phyloP scores from a whole-genome alignment of 2,113 vertebrate species.

The Proteles cristata region DNA sequence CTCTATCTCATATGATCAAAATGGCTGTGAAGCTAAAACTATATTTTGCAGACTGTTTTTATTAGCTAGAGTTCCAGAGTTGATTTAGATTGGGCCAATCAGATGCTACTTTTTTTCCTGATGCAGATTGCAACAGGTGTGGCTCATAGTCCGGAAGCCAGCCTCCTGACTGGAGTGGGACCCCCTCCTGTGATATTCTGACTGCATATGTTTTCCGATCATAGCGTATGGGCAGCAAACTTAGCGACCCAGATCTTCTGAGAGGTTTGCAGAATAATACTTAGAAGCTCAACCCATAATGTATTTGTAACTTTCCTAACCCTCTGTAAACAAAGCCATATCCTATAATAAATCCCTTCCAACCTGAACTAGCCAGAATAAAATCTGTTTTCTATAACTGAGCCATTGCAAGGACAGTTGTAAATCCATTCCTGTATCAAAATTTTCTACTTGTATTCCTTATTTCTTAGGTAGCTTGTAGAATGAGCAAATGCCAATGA shows the following conservation, averaged over 20 bases:
- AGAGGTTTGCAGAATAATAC: neutral
- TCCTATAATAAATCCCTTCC: neutral
- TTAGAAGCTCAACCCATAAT: neutral
- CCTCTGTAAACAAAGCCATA: neutral
- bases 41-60: neutral
- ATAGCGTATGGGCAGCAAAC: fast-evolving
- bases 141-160: fast-evolving
- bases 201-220: neutral
- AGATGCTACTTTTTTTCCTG: neutral
- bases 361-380: neutral
- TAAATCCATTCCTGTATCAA: neutral
- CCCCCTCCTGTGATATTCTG: neutral
- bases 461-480: neutral
- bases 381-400: neutral
- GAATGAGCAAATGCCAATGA: neutral
- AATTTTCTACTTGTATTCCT: neutral
- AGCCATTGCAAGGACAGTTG: neutral
- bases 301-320: neutral
- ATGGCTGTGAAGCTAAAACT: neutral
- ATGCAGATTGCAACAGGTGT: neutral
- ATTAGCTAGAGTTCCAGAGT: neutral
- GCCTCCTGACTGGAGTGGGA: neutral
- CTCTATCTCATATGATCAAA: neutral
- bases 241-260: neutral
- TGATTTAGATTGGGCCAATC: neutral